Evolutionary conservation across 1,140 invertebrate genomes (phyloP), one percentile per base, ranked within the genome.

Genomic region (Nymphalis io): DNA sequence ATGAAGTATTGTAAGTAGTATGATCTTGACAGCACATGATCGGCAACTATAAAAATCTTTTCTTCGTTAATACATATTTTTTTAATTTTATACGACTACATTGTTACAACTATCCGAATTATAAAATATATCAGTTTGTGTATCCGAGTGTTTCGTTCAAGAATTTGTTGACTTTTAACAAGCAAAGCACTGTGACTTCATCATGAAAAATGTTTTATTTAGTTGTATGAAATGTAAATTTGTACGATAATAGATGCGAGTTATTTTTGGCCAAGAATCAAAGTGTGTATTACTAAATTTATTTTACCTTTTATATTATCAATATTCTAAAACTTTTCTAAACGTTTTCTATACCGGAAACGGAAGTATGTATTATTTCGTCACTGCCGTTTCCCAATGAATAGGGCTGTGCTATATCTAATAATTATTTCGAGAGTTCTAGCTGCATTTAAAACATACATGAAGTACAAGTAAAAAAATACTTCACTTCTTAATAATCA

Each of bases 361-460:
- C 38, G 59, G 38, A 42, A 44, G 20, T 42, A 23, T 12, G 15
- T 16, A 15, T 38, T 51, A n/a, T 44, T 61, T 53, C 21, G 60
- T 64, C 68, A 70, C 42, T 60, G 39, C 61, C 68, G 68, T 59
- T 70, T 70, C 55, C 61, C 13, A 5, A 20, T 40, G 21, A 13
- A 13, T 75, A 75, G 73, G 73, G 73, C 58, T 72, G 70, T 63
- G 23, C 51, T 27, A 55, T 15, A 23, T 13, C 16, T 20, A 21
- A 20, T 23, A 20, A 51, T 20, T 51, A 51, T 51, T 20, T 51
- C 40, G 40, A 44, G 3, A 15, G n/a, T 44, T 11, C 1, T 3
- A 15, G 27, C 5, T 33, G 27, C 2, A 6, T 33, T 33, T 33
- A 33, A 27, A 33, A 33, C 27, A 33, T 33, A 33, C 6, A 33